These are phyloP conservation scores for Hydrochoerus hydrochaeris DNA, from an alignment of 2,113 vertebrate genomes.

Conservation along the genomic window DNA sequence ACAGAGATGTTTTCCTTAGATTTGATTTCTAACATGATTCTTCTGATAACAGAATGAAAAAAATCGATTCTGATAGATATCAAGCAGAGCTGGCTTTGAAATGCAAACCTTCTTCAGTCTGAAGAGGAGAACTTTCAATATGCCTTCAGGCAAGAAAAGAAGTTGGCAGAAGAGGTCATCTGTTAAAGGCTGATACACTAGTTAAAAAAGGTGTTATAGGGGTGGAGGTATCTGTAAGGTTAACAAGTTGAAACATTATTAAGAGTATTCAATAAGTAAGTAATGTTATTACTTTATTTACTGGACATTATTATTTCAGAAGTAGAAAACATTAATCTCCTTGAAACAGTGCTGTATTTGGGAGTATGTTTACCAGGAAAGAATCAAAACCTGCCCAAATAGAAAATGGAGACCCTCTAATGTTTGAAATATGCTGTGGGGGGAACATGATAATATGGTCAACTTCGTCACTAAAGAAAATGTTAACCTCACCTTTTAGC, in stretches of 20 bases:
- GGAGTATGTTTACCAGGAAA: background rate
- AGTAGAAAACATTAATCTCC: background rate
- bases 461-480: slow-evolving; percentile 30
- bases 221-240: background rate
- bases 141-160: slow-evolving; percentile 37
- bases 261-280: background rate
- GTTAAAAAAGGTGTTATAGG: background rate
- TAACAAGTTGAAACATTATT: slow-evolving; percentile 14
- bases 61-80: slow-evolving; percentile 61
- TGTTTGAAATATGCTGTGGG: background rate
- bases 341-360: background rate
- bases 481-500: background rate
- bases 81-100: slow-evolving; percentile 55
- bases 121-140: slow-evolving; percentile 20
- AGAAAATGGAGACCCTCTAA: background rate
- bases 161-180: background rate
- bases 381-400: background rate
- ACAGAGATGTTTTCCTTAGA: slow-evolving; percentile 15
- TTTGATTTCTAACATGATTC: slow-evolving; percentile 41
- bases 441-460: background rate
- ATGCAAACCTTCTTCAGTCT: slow-evolving; percentile 47
- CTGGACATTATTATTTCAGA: background rate
- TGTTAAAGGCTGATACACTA: background rate
- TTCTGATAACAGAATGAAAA: slow-evolving; percentile 38
- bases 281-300: background rate